phyloP scores from a whole-genome alignment of 2,113 vertebrate genomes.

The Asarcornis scutulata region DNA sequence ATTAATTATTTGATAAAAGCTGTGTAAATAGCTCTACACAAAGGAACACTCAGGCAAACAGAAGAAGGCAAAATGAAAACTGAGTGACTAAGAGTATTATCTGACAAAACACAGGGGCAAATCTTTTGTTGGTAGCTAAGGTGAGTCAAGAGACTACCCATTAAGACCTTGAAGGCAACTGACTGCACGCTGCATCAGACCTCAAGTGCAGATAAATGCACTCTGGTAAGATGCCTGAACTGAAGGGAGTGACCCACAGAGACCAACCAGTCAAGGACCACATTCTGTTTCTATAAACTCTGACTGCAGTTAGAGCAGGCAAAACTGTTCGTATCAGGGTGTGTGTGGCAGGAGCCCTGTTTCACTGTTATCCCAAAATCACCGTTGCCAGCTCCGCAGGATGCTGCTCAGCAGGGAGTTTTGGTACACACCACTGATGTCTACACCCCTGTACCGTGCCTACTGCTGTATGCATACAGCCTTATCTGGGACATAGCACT shows the following conservation, averaged over 20 bases:
- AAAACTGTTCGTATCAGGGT: too few relatives aligned
- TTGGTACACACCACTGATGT: background rate
- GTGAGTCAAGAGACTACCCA: background rate
- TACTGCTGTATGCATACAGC: background rate
- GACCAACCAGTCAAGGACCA: background rate
- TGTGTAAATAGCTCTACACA: background rate
- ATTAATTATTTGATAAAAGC: slow-evolving; percentile 7
- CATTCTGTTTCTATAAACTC: background rate
- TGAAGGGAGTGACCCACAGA: background rate
- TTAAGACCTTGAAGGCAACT: background rate
- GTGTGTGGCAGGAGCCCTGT: background rate
- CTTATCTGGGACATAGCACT: background rate
- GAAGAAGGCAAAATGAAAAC: background rate
- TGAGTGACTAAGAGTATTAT: background rate
- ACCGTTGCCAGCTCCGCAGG: accelerated
- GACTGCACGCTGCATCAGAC: background rate
- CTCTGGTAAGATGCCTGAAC: background rate
- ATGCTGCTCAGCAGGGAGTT: background rate
- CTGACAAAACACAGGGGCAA: background rate
- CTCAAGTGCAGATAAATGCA: background rate
- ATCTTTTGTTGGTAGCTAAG: background rate
- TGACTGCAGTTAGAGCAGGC: background rate
- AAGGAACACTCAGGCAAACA: background rate
- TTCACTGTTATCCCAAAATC: too few relatives aligned
- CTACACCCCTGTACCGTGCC: background rate